A percentile compares a stretch with the other conserved stretches of the same genome.
Conservation (phyloP, 1,140 invertebrate species). For the Aphelenchoides fujianensis region DNA sequence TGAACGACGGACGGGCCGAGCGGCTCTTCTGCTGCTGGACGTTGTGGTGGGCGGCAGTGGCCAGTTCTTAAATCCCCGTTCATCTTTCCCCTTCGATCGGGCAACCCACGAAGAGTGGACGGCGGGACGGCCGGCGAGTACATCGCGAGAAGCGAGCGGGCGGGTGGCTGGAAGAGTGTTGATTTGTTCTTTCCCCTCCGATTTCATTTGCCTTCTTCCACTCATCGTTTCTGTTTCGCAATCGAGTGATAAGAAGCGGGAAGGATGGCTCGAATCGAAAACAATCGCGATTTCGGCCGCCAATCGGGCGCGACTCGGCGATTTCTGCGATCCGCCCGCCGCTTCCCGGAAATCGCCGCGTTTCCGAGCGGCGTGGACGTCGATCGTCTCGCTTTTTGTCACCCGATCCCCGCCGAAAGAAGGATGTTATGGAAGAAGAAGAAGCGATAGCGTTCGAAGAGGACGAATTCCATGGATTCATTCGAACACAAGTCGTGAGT, state of each 20-base stretch:
- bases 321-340: too few species aligned
- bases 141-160: too few species aligned
- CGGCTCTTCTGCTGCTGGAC: background rate
- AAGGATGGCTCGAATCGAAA: background rate
- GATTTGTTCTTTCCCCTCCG: background rate
- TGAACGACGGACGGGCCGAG: background rate
- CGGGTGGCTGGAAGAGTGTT: too few species aligned
- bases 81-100: background rate
- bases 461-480: conserved; percentile 53
- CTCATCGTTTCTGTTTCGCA: too few species aligned
- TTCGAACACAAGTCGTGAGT: conserved; percentile 57
- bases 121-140: background rate
- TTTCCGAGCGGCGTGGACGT: too few species aligned
- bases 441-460: conserved; percentile 46
- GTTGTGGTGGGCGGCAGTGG: background rate
- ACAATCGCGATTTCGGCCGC: too few species aligned
- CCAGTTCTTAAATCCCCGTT: background rate
- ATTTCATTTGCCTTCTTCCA: background rate
- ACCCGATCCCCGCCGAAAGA: too few species aligned
- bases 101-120: background rate
- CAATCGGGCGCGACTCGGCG: too few species aligned
- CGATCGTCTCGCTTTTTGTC: too few species aligned
- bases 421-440: conserved; percentile 45
- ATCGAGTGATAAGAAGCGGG: too few species aligned
- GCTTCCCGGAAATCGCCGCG: too few species aligned